Percentiles rank a stretch among this genome's conserved stretches.
phyloP scores from a whole-genome alignment of 2,888 invertebrate species.

The Pelosia muscerda region DNA sequence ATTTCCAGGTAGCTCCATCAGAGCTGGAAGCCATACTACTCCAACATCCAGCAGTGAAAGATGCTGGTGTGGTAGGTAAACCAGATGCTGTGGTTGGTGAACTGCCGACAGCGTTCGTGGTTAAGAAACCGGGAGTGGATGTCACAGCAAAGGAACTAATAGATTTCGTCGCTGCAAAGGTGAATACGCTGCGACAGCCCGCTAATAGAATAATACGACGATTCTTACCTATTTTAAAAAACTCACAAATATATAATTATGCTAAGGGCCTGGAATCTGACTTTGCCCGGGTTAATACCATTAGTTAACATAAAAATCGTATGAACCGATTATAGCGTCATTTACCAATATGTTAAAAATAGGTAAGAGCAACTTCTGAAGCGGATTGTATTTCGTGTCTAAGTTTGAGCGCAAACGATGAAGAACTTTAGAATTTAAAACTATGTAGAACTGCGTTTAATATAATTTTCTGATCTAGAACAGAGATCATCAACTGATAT shows the following conservation, averaged over 20 bases:
- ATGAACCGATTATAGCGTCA: too few species aligned
- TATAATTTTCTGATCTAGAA: too few species aligned
- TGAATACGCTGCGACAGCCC: slow-evolving; percentile 26
- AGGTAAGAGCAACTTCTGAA: too few species aligned
- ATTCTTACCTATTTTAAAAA: neutral
- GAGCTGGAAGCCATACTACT: slow-evolving; percentile 71
- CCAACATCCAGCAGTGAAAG: slow-evolving; percentile 69
- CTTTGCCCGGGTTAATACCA: too few species aligned
- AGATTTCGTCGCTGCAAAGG: slow-evolving; percentile 66
- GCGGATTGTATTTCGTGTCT: too few species aligned
- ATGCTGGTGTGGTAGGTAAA: slow-evolving; percentile 68
- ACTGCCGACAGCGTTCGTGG: slow-evolving; percentile 73
- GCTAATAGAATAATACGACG: neutral
- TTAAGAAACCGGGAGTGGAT: slow-evolving; percentile 55
- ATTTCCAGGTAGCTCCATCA: slow-evolving; percentile 70
- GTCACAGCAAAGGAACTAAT: slow-evolving; percentile 67
- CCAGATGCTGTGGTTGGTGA: slow-evolving; percentile 69
- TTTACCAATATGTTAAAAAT: too few species aligned
- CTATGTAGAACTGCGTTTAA: too few species aligned
- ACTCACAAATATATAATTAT: neutral
- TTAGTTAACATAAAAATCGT: too few species aligned
- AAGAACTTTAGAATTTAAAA: too few species aligned
- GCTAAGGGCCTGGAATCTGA: neutral
- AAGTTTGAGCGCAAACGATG: too few species aligned
- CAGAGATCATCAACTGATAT: too few species aligned